Conservation (phyloP, 1,140 invertebrate species). For the Drosophila kanapiae region DNA sequence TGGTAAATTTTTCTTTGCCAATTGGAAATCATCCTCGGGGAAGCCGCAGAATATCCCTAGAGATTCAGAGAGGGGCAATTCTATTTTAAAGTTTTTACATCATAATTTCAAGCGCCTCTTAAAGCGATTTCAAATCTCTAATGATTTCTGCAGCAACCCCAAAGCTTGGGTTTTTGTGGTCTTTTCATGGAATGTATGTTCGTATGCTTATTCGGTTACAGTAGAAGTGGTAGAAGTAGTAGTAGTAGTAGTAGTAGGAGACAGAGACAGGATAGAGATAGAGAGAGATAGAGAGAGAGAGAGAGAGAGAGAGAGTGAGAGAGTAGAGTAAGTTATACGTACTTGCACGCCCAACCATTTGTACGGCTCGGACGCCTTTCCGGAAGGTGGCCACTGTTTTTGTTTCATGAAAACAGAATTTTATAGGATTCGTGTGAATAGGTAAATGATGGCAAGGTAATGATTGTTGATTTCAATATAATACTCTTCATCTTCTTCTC, state of each 20-base stretch:
- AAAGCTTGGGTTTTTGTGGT: constrained; percentile 18
- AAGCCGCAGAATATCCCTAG: neutral
- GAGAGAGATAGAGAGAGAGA: constrained; percentile 56
- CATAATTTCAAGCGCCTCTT: neutral
- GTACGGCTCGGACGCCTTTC: constrained; percentile 99
- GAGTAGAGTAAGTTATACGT: constrained; percentile 89
- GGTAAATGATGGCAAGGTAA: constrained; percentile 84
- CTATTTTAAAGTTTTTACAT: neutral
- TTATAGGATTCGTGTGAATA: constrained; percentile 85
- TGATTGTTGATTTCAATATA: constrained; percentile 67
- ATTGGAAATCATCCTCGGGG: constrained; percentile 20
- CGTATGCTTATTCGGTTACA: constrained; percentile 65
- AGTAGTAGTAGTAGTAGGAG: constrained; percentile 45
- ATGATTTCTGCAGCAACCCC: neutral
- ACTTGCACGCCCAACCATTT: constrained; percentile 99
- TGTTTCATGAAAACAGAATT: constrained; percentile 85
- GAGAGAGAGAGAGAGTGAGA: constrained; percentile 62
- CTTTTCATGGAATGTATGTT: constrained; percentile 51
- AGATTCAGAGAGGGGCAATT: neutral
- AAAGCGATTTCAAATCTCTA: neutral
- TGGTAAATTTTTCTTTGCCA: constrained; percentile 25
- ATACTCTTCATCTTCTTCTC: constrained; percentile 50
- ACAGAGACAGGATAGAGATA: constrained; percentile 58
- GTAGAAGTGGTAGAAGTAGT: constrained; percentile 39
- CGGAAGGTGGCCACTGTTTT: constrained; percentile 98